These are phyloP conservation scores for Actenoides hombroni DNA, from an alignment of 2,113 vertebrate genomes.

Conservation along the genomic window DNA sequence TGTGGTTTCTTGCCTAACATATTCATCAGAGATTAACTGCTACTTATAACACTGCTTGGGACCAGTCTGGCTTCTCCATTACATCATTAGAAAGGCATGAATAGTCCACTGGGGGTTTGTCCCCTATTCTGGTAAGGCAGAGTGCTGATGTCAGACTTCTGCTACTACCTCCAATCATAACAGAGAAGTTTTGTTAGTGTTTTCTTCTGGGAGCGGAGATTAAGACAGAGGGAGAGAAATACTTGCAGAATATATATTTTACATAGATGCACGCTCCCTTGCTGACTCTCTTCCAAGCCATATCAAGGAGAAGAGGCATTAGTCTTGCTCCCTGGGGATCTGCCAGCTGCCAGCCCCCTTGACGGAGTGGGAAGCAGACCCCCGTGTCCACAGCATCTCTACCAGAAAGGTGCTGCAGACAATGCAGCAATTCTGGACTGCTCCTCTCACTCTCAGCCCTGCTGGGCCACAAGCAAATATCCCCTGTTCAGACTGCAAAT, in stretches of 20 bases:
- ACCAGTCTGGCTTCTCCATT: background rate
- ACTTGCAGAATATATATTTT: background rate
- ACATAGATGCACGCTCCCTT: rapidly evolving
- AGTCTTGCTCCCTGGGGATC: background rate
- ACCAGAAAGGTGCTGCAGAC: background rate
- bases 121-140: background rate
- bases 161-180: rapidly evolving
- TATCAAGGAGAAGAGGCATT: background rate
- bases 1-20: background rate
- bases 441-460: background rate
- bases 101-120: background rate
- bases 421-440: background rate
- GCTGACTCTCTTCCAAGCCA: background rate
- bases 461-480: rapidly evolving
- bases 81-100: background rate
- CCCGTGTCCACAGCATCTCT: background rate
- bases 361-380: background rate
- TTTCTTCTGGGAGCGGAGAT: background rate
- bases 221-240: background rate
- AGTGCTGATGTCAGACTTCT: background rate
- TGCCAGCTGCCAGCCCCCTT: background rate
- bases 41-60: background rate
- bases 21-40: background rate
- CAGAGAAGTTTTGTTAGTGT: background rate
- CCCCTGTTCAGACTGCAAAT: background rate